Percentiles rank a stretch among this genome's conserved stretches.
Evolutionary conservation across 23 tunicate genomes (phyloP).

Genomic region (Botrylloides violaceus): DNA sequence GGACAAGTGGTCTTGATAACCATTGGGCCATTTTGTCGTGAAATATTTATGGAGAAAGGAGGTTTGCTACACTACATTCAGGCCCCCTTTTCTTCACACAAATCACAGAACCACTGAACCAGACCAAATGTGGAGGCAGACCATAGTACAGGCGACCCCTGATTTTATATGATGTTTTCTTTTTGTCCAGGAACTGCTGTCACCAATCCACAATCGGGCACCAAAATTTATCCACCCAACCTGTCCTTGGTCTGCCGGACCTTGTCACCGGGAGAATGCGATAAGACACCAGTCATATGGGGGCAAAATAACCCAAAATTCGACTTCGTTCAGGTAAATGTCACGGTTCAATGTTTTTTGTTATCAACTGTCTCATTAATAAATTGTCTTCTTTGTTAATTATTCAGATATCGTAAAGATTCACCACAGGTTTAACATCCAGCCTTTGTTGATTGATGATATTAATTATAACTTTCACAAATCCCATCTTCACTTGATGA

Average conservation of each 20-base stretch:
- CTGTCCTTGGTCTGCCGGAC: slow-evolving; percentile 56
- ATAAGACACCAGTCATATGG: slow-evolving; percentile 55
- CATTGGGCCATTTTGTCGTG: no score
- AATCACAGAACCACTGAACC: no score
- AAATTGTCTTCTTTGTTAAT: no score
- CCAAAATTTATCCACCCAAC: slow-evolving; percentile 38
- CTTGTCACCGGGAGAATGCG: slow-evolving; percentile 51
- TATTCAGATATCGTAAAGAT: not conserved
- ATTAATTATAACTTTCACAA: not conserved
- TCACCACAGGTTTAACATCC: no score
- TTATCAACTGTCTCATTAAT: not conserved
- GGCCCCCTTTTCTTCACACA: no score
- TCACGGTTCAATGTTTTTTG: not conserved
- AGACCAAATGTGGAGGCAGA: no score
- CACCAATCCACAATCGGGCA: slow-evolving; percentile 4
- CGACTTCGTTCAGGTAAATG: slow-evolving; percentile 49
- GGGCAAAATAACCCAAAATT: slow-evolving; percentile 58
- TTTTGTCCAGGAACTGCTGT: slow-evolving; percentile 8
- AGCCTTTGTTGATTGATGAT: not conserved
- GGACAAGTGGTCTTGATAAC: no score
- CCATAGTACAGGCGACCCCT: no score
- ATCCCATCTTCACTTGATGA: no score
- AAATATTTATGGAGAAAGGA: no score
- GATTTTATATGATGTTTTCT: no score
- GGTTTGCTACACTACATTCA: no score